Evolutionary conservation across 2,888 invertebrate genomes (phyloP).

Genomic region (Lobophora halterata): DNA sequence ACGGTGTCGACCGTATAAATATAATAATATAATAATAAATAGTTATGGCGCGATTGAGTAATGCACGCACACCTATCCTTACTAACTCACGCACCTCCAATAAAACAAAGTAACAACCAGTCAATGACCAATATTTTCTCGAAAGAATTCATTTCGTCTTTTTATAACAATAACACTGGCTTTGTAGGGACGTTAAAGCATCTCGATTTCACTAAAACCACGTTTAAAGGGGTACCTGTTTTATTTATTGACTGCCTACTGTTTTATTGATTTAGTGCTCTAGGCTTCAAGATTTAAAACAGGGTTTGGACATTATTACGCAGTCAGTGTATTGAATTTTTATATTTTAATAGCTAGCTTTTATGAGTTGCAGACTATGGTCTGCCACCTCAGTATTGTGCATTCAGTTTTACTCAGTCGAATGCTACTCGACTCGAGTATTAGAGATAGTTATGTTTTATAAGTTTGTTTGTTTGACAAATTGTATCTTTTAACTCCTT

Average conservation of each 20-base stretch:
- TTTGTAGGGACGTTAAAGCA: conserved; percentile 29
- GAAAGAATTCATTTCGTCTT: conserved; percentile 30
- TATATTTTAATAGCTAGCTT: conserved; percentile 11
- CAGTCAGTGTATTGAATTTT: conserved; percentile 17
- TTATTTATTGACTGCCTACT: conserved; percentile 42
- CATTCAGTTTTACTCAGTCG: no score
- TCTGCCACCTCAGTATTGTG: conserved; percentile 5
- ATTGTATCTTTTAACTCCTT: no score
- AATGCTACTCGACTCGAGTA: no score
- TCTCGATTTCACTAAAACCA: conserved; percentile 26
- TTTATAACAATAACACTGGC: conserved; percentile 39
- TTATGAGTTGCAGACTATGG: conserved; percentile 7
- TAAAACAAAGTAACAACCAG: conserved; percentile 44
- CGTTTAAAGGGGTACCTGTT: conserved; percentile 38
- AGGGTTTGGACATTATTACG: conserved; percentile 34
- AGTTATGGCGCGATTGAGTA: no score
- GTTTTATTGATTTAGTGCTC: conserved; percentile 40
- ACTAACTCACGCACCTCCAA: conserved; percentile 41
- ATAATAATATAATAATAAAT: no score
- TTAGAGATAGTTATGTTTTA: no score
- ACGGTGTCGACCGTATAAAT: no score
- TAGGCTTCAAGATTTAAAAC: conserved; percentile 41
- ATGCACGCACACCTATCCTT: no score
- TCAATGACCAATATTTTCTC: conserved; percentile 35
- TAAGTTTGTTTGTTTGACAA: no score